Conservation (phyloP, 1,140 invertebrate genomes). For the Cheumatopsyche charites region DNA sequence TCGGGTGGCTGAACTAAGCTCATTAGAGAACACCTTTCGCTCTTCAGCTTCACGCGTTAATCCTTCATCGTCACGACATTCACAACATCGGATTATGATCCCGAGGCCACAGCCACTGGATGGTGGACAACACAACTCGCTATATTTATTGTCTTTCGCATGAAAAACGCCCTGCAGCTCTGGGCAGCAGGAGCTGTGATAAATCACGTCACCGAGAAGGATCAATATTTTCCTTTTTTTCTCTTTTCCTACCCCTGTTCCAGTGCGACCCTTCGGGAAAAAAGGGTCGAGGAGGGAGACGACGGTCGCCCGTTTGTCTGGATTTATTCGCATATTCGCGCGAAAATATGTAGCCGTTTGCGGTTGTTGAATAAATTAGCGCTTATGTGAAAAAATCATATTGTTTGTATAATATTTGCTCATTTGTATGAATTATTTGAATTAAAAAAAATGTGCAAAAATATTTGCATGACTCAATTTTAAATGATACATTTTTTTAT, state of each 20-base stretch:
- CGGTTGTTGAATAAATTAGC: constrained; percentile 20
- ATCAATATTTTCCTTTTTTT: constrained; percentile 24
- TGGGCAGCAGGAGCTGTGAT: background rate
- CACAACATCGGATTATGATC: constrained; percentile 3
- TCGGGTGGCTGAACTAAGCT: constrained; percentile 1
- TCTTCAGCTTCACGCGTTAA: constrained; percentile 24
- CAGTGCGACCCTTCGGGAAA: background rate
- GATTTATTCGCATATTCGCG: constrained; percentile 30
- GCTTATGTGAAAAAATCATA: background rate
- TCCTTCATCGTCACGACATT: background rate
- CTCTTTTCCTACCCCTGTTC: background rate
- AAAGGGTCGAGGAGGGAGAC: background rate
- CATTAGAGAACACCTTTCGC: constrained; percentile 24
- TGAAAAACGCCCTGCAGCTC: constrained; percentile 23
- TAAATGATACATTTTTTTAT: no score
- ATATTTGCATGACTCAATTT: no score
- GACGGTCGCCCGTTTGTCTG: constrained; percentile 10
- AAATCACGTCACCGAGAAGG: constrained; percentile 26
- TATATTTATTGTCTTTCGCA: background rate
- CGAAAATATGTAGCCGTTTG: constrained; percentile 25
- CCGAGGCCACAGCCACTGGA: no score
- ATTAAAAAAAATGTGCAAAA: constrained; percentile 1
- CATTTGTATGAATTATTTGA: background rate
- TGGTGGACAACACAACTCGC: no score
- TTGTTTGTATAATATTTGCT: background rate